Percentiles rank a stretch among this genome's conserved stretches.
Evolutionary conservation across 2,113 vertebrate species (phyloP).

Genomic region (Sebastes schlegelii): DNA sequence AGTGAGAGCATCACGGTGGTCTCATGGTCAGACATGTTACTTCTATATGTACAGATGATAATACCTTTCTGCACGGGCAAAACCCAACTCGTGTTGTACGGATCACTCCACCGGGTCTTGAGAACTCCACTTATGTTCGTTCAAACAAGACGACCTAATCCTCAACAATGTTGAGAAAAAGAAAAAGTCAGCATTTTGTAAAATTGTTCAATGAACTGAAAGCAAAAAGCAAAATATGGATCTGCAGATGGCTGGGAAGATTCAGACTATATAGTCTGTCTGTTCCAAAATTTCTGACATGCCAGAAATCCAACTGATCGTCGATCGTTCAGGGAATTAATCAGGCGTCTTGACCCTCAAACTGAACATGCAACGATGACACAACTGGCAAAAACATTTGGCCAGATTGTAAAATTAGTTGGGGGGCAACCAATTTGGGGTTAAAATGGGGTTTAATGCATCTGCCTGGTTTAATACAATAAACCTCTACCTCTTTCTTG

Average conservation of each 20-base stretch:
- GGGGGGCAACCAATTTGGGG: neutral
- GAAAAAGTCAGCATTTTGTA: neutral
- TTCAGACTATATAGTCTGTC: no score
- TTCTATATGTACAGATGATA: neutral
- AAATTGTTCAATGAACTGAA: neutral
- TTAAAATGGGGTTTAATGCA: neutral
- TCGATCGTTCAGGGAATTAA: neutral
- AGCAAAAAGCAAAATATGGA: neutral
- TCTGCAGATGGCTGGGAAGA: neutral
- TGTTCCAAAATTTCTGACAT: neutral
- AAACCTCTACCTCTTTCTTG: neutral
- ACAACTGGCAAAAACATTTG: neutral
- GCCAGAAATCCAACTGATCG: neutral
- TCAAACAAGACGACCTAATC: neutral
- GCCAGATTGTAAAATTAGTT: neutral
- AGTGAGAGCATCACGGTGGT: conserved; percentile 44
- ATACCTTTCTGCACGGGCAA: neutral
- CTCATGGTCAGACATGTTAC: no score
- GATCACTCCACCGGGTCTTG: neutral
- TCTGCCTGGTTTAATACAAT: neutral
- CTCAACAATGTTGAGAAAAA: neutral
- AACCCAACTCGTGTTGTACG: neutral
- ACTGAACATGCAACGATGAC: neutral
- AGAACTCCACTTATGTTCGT: neutral
- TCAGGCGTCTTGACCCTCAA: neutral